Evolutionary conservation across 2,888 invertebrate species (phyloP).

Genomic region (Argyresthia goedartella): DNA sequence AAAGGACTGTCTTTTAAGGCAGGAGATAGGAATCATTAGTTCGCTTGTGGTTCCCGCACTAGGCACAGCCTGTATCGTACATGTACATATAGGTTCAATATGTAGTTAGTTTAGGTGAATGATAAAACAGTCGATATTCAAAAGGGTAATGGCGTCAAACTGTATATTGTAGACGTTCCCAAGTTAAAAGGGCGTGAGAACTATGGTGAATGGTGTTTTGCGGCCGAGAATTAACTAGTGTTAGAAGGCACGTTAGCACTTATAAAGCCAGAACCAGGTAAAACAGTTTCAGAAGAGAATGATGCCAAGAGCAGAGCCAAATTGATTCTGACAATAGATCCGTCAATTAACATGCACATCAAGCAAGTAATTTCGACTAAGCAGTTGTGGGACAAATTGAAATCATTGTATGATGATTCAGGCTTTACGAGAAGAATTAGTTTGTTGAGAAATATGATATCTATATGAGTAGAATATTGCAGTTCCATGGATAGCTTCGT

Average conservation of each 20-base stretch:
- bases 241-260: constrained; percentile 1
- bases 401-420: constrained; percentile 1
- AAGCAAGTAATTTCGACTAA: not conserved
- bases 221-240: constrained; percentile 8
- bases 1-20: too few species aligned
- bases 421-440: constrained; percentile 1
- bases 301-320: not conserved
- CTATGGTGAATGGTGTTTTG: constrained; percentile 11
- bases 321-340: constrained; percentile 1
- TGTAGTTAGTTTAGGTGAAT: too few species aligned
- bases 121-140: not conserved
- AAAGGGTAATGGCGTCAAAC: too few species aligned
- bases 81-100: too few species aligned
- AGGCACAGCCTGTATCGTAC: too few species aligned
- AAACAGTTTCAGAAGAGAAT: not conserved
- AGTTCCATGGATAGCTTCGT: not conserved
- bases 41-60: too few species aligned
- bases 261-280: not conserved
- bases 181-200: constrained; percentile 11
- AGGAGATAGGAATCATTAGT: too few species aligned
- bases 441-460: not conserved
- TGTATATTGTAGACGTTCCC: constrained; percentile 5
- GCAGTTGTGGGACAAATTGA: constrained; percentile 2
- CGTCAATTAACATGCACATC: not conserved
- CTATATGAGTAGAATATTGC: not conserved